These are phyloP conservation scores for Melanogrammus aeglefinus DNA, from an alignment of 2,797 vertebrate species.

Conservation along the genomic window DNA sequence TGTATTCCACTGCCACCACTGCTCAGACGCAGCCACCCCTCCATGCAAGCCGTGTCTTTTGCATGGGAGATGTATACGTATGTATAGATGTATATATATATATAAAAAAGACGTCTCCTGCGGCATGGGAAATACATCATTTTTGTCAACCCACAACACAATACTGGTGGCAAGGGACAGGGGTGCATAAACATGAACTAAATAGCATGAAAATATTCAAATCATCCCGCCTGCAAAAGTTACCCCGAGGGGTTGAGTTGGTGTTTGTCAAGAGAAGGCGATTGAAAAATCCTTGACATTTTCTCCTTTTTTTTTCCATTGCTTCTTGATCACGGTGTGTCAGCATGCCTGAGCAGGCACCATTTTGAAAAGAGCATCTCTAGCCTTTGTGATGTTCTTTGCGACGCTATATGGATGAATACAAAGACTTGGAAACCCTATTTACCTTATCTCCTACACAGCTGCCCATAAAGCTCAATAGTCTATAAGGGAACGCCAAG, in stretches of 20 bases:
- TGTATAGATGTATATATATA: too few relatives aligned
- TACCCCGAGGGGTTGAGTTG: conserved; percentile 9
- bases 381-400: conserved; percentile 38
- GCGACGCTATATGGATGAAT: conserved; percentile 23
- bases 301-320: conserved; percentile 24
- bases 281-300: conserved; percentile 31
- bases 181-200: conserved; percentile 37
- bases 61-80: conserved; percentile 16
- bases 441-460: not conserved
- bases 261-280: conserved; percentile 41
- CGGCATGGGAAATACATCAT: conserved; percentile 24
- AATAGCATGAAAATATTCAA: conserved; percentile 39
- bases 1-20: not conserved
- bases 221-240: conserved; percentile 37
- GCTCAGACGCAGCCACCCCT: not conserved
- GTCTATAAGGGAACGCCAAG: not conserved
- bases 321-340: conserved; percentile 30
- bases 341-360: not conserved
- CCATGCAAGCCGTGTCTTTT: not conserved
- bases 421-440: not conserved
- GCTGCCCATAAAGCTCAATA: not conserved
- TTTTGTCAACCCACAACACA: conserved; percentile 31
- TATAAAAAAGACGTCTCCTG: conserved; percentile 18
- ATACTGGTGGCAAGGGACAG: conserved; percentile 43
- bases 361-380: conserved; percentile 24